phyloP scores from a whole-genome alignment of 64 coral and sea anemone species.

The Platygyra sinensis region DNA sequence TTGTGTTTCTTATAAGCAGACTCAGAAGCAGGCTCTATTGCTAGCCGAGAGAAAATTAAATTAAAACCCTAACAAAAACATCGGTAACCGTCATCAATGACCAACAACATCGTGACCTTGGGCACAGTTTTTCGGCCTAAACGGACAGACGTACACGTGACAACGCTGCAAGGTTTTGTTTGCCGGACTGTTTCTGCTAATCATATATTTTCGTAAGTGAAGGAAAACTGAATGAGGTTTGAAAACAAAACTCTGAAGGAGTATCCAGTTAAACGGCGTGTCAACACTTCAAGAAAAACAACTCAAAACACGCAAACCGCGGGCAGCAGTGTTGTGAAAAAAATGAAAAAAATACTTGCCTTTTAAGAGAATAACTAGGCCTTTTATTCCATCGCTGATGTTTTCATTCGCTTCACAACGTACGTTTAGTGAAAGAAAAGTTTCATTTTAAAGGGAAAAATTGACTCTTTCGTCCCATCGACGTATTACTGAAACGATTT shows the following conservation, averaged over 20 bases:
- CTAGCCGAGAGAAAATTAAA: constrained; percentile 6
- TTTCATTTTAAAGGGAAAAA: too few species aligned
- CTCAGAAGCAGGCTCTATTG: constrained; percentile 2
- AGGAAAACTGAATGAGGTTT: constrained; percentile 30
- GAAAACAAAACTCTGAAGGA: constrained; percentile 38
- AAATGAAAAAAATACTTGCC: constrained; percentile 37
- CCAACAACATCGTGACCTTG: constrained; percentile 29
- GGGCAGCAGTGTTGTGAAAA: constrained; percentile 29
- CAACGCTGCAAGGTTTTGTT: constrained; percentile 29
- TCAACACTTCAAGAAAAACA: constrained; percentile 36
- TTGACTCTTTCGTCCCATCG: constrained; percentile 19
- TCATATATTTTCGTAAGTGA: constrained; percentile 35
- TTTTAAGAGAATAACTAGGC: constrained; percentile 32
- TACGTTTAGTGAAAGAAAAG: too few species aligned
- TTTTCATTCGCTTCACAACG: constrained; percentile 20
- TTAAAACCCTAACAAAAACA: constrained; percentile 35
- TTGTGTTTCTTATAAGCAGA: constrained; percentile 7
- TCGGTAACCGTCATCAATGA: constrained; percentile 29
- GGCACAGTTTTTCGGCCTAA: constrained; percentile 31
- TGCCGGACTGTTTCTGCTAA: constrained; percentile 27
- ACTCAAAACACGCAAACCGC: constrained; percentile 25
- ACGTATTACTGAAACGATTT: constrained; percentile 27
- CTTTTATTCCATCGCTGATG: too few species aligned
- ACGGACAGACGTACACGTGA: constrained; percentile 25
- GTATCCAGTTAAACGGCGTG: constrained; percentile 24